A percentile compares a stretch with the other conserved stretches of the same genome.
phyloP scores from a whole-genome alignment of 2,888 invertebrate species.

The Eledona agricola region DNA sequence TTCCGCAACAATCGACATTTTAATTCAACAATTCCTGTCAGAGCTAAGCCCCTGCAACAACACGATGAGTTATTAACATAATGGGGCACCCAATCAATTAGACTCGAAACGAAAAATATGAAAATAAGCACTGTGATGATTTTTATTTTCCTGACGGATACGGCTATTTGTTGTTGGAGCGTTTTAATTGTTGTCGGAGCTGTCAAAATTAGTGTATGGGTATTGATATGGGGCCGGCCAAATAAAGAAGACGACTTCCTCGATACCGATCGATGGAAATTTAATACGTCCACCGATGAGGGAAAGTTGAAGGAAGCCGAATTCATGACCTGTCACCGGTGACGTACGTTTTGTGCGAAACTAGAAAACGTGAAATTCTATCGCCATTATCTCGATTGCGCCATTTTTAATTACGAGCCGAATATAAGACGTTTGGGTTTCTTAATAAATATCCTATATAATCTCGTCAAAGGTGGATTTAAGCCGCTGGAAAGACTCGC shows the following conservation, averaged over 20 bases:
- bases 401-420: constrained; percentile 15
- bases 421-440: constrained; percentile 30
- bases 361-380: constrained; percentile 47
- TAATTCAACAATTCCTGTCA: too few relatives aligned
- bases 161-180: constrained; percentile 5
- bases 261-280: constrained; percentile 36
- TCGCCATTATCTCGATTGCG: constrained; percentile 24
- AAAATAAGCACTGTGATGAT: too few relatives aligned
- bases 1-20: too few relatives aligned
- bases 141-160: constrained; percentile 15
- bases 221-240: constrained; percentile 14
- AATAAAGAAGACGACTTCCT: constrained; percentile 31
- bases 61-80: too few relatives aligned
- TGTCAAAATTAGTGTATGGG: constrained; percentile 5
- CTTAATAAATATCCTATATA: constrained; percentile 36
- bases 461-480: constrained; percentile 34
- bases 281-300: constrained; percentile 34
- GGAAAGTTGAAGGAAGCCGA: constrained; percentile 34
- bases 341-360: constrained; percentile 49
- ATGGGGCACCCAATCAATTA: too few relatives aligned
- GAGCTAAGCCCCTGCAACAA: too few relatives aligned
- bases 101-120: too few relatives aligned
- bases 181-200: constrained; percentile 17
- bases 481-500: constrained; percentile 26
- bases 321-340: constrained; percentile 42